phyloP scores from a whole-genome alignment of 2,888 invertebrate genomes.

The Choristoneura rosaceana region DNA sequence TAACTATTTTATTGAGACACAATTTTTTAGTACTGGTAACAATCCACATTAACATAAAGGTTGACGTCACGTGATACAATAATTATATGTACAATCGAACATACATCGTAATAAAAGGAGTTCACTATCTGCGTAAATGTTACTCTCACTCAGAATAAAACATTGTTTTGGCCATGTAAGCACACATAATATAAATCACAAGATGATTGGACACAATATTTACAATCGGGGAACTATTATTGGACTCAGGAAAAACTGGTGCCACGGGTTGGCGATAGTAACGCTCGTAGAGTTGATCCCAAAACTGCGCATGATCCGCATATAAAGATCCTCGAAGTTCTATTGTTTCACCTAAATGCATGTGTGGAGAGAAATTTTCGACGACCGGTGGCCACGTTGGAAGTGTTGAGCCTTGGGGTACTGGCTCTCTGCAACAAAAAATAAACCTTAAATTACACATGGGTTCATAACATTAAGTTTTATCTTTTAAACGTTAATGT shows the following conservation, averaged over 20 bases:
- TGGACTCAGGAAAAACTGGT: constrained; percentile 32
- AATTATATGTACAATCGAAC: no score
- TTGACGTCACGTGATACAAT: no score
- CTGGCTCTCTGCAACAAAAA: constrained; percentile 6
- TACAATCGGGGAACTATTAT: not conserved
- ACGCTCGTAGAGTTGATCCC: constrained; percentile 18
- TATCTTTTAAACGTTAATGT: no score
- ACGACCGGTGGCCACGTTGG: constrained; percentile 8
- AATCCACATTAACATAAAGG: no score
- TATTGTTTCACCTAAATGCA: constrained; percentile 15
- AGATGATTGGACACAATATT: not conserved
- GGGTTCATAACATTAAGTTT: no score
- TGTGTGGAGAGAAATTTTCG: constrained; percentile 4
- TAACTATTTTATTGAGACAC: no score
- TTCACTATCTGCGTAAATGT: not conserved
- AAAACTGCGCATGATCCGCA: constrained; percentile 8
- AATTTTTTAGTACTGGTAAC: no score
- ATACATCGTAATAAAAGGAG: not conserved
- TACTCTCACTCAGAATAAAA: not conserved
- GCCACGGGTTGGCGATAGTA: constrained; percentile 18
- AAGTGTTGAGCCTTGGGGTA: constrained; percentile 10
- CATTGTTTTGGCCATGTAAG: not conserved
- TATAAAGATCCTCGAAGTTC: not conserved
- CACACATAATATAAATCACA: not conserved
- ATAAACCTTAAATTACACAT: not conserved